Evolutionary conservation across 2,888 invertebrate species (phyloP).

Genomic region (Calameuta idolon): DNA sequence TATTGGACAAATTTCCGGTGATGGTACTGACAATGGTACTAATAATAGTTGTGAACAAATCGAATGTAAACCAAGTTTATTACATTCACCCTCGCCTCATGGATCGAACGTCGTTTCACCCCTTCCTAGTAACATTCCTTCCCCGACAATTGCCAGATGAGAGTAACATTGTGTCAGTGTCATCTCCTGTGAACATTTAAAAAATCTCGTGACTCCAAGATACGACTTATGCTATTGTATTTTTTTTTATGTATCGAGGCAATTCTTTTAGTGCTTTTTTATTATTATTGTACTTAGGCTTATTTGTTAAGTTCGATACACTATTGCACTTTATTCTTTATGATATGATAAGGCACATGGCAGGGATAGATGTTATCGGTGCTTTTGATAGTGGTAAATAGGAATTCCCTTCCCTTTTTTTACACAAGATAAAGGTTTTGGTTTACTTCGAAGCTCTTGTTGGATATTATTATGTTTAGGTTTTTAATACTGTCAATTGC

Average conservation of each 20-base stretch:
- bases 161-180: constrained; percentile 13
- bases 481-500: constrained; percentile 46
- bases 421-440: background rate
- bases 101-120: constrained; percentile 54
- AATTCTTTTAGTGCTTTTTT: background rate
- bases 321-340: background rate
- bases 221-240: background rate
- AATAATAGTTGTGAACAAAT: constrained; percentile 59
- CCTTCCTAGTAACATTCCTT: constrained; percentile 52
- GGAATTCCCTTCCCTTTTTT: background rate
- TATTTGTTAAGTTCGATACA: background rate
- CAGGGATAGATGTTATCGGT: too few relatives aligned
- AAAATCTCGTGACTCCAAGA: background rate
- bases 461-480: background rate
- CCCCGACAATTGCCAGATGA: constrained; percentile 62
- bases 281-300: background rate
- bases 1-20: constrained; percentile 36
- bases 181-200: background rate
- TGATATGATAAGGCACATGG: background rate
- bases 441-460: background rate
- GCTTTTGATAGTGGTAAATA: background rate
- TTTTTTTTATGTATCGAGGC: background rate
- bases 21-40: constrained; percentile 51
- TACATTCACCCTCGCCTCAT: constrained; percentile 53
- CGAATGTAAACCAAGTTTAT: constrained; percentile 59